phyloP scores from a whole-genome alignment of 2,888 invertebrate species.

The Pocota personata region DNA sequence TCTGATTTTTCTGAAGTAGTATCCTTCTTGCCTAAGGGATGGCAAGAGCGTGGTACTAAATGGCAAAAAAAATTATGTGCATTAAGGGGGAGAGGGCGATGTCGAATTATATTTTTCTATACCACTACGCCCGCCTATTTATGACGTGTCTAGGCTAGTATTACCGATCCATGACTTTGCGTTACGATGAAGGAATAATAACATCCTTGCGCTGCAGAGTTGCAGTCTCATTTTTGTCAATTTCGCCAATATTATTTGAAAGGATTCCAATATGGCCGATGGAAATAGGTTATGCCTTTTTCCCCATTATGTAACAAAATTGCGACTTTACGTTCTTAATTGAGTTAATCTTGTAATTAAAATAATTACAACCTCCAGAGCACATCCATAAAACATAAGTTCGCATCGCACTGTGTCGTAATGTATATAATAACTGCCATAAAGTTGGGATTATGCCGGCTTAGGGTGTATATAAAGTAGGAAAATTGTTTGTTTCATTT shows the following conservation, averaged over 20 bases:
- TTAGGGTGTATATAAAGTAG: slow-evolving; percentile 49
- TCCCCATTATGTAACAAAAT: neutral
- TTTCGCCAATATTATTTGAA: slow-evolving; percentile 44
- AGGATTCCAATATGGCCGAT: slow-evolving; percentile 7
- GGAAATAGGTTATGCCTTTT: neutral
- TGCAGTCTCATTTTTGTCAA: slow-evolving; percentile 62
- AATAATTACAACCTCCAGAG: slow-evolving; percentile 47
- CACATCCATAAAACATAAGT: slow-evolving; percentile 60
- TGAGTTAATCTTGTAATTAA: slow-evolving; percentile 50
- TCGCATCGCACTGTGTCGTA: slow-evolving; percentile 30
- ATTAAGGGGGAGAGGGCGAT: slow-evolving; percentile 39
- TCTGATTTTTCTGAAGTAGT: slow-evolving; percentile 72
- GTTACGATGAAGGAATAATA: slow-evolving; percentile 52
- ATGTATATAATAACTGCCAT: slow-evolving; percentile 64
- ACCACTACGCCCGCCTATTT: slow-evolving; percentile 29
- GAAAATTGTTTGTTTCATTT: slow-evolving; percentile 61
- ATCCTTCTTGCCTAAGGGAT: slow-evolving; percentile 21
- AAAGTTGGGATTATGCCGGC: slow-evolving; percentile 69
- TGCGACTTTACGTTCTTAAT: slow-evolving; percentile 17
- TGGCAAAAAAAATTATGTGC: slow-evolving; percentile 69
- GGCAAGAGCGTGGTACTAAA: slow-evolving; percentile 48
- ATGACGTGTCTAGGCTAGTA: slow-evolving; percentile 56
- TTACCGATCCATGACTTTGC: slow-evolving; percentile 61
- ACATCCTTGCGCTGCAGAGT: slow-evolving; percentile 38
- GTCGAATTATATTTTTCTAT: slow-evolving; percentile 48